Evolutionary conservation across 2,113 vertebrate species (phyloP), one percentile per base, ranked within the genome.

Genomic region (Sylvietta virens): DNA sequence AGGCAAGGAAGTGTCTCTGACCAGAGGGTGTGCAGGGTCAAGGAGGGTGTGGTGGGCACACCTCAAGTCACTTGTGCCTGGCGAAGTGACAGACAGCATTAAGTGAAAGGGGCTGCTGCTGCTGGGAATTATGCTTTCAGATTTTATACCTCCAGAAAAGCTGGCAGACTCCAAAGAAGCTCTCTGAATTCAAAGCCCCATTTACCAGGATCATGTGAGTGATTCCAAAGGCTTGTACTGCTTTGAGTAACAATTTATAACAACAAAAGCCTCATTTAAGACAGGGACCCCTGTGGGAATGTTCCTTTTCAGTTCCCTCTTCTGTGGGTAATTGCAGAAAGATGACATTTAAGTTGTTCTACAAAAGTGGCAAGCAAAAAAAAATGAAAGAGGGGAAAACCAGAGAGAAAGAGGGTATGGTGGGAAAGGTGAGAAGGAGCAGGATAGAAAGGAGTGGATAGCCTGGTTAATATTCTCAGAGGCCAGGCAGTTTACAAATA

Each of bases 191-290:
- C 97, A 96, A 94, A 96, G 84, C 80, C 93, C 92, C 92, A 89
- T 96, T 93, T 95, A 70, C 92, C 85, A 66, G 83, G 88, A 97
- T 89, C 93, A 89, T 82, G 78, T 85, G 90, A 94, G 76, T 88
- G 72, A 90, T 97, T 97, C 96, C 94, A 96, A 96, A 97, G 95
- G 96, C 96, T 96, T 97, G 97, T 97, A 95, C 90, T 81, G 94
- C 95, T 97, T 97, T 97, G 97, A 97, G 97, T 97, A 97, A 97
- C 96, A 97, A 97, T 97, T 97, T 97, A 94, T 92, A 97, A 97
- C 95, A 97, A 97, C 97, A 97, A 97, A 97, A 95, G 97, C 95
- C 89, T 97, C 97, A 96, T 97, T 97, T 97, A 97, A 97, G 97
- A 97, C 97, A 97, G 96, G 92, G 84, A 95, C 97, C 97, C 97